Percentiles rank a stretch among this genome's conserved stretches.
Evolutionary conservation across 1,140 invertebrate species (phyloP).

Genomic region (Lutraria rhynchaena): DNA sequence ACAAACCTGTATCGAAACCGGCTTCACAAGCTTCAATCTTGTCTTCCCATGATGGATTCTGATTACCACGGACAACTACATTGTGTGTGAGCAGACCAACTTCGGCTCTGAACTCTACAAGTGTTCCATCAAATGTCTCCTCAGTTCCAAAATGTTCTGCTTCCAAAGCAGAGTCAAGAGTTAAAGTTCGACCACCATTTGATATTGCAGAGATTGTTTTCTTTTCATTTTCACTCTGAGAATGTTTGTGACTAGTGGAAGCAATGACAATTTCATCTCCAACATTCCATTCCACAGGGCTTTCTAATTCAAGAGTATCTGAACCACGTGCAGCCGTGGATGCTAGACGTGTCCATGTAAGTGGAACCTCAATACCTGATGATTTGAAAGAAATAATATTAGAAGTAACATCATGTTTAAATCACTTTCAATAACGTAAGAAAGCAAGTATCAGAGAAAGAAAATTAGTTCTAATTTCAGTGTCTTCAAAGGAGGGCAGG

Average conservation of each 20-base stretch:
- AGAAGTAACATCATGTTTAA: too few species aligned
- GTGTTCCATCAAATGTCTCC: slow-evolving; percentile 63
- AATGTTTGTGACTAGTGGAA: slow-evolving; percentile 75
- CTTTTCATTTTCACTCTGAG: slow-evolving; percentile 76
- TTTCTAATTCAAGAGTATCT: slow-evolving; percentile 63
- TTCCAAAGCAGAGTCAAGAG: slow-evolving; percentile 65
- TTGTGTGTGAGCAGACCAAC: slow-evolving; percentile 78
- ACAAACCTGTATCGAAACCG: slow-evolving; percentile 80
- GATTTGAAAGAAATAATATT: too few species aligned
- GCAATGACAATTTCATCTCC: slow-evolving; percentile 80
- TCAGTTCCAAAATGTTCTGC: slow-evolving; percentile 66
- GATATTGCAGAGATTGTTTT: slow-evolving; percentile 70
- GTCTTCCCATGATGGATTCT: slow-evolving; percentile 66
- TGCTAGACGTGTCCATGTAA: slow-evolving; percentile 77
- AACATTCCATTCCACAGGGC: slow-evolving; percentile 75
- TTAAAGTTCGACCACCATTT: slow-evolving; percentile 68
- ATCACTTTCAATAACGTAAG: too few species aligned
- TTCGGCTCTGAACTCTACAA: slow-evolving; percentile 74
- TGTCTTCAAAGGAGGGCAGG: too few species aligned
- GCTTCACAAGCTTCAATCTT: slow-evolving; percentile 74
- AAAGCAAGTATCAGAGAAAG: too few species aligned
- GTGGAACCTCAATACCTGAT: slow-evolving; percentile 57
- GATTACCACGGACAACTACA: slow-evolving; percentile 73
- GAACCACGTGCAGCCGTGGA: slow-evolving; percentile 69
- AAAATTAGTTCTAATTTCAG: too few species aligned